phyloP scores from a whole-genome alignment of 2,888 invertebrate species.

The Scotopteryx bipunctaria region DNA sequence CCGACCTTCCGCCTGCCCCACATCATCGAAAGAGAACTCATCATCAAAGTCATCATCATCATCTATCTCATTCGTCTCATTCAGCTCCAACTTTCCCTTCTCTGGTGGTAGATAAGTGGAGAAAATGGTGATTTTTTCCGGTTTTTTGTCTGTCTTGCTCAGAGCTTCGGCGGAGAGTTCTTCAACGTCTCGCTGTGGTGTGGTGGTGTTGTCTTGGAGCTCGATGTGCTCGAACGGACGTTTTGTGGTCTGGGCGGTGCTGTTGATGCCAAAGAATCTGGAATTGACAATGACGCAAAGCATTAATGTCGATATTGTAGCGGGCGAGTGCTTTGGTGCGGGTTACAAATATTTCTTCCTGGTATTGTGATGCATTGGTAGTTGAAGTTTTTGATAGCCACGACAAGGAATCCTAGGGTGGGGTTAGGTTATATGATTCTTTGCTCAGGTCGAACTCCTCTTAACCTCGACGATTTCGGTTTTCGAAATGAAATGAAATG shows the following conservation, averaged over 20 bases:
- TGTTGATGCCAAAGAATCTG: conserved; percentile 64
- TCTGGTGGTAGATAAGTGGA: conserved; percentile 47
- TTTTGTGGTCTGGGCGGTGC: conserved; percentile 48
- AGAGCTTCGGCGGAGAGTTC: conserved; percentile 60
- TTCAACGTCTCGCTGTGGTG: conserved; percentile 64
- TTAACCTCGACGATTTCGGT: too few species aligned
- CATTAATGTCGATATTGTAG: too few species aligned
- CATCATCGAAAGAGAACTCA: conserved; percentile 45
- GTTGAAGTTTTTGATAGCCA: too few species aligned
- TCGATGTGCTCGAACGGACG: conserved; percentile 37
- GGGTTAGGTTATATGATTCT: too few species aligned
- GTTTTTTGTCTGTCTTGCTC: conserved; percentile 59
- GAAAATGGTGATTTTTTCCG: conserved; percentile 66
- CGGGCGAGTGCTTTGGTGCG: too few species aligned
- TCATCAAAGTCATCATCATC: conserved; percentile 49
- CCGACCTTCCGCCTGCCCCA: conserved; percentile 33
- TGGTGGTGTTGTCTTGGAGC: conserved; percentile 38
- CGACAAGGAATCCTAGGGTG: too few species aligned
- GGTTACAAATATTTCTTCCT: too few species aligned
- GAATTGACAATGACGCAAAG: too few species aligned
- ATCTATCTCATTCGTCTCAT: conserved; percentile 41
- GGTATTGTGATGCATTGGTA: too few species aligned
- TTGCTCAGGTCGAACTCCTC: too few species aligned
- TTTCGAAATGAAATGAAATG: too few species aligned
- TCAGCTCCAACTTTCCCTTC: conserved; percentile 15